Evolutionary conservation across 2,113 vertebrate species (phyloP).

Genomic region (Spizaetus ornatus): DNA sequence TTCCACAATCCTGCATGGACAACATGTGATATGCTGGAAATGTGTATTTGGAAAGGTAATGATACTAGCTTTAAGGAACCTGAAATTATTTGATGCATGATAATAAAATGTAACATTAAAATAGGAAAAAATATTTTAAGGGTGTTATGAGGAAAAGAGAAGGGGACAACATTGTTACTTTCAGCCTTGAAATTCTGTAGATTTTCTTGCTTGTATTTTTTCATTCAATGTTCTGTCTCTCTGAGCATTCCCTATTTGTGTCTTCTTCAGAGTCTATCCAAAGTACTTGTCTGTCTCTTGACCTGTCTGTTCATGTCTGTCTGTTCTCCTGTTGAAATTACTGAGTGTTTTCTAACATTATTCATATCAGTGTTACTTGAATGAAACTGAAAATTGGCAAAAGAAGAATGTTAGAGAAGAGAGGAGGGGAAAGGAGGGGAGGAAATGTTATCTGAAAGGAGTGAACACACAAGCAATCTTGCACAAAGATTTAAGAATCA

Average conservation of each 20-base stretch:
- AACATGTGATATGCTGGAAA: accelerated
- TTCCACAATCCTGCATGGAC: background rate
- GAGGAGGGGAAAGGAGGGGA: background rate
- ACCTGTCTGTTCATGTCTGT: background rate
- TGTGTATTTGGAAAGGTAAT: background rate
- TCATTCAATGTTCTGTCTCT: background rate
- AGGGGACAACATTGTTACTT: background rate
- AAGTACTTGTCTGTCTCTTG: background rate
- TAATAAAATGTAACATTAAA: background rate
- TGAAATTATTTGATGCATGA: background rate
- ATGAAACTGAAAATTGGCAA: background rate
- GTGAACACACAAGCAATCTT: background rate
- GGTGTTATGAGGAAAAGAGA: background rate
- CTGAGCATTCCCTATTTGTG: background rate
- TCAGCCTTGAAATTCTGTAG: background rate
- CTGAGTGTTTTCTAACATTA: background rate
- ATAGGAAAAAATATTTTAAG: background rate
- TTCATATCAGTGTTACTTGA: background rate
- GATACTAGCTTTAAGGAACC: background rate
- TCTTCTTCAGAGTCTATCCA: background rate
- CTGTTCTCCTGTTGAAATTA: background rate
- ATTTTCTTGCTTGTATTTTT: background rate
- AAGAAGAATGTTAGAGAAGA: background rate
- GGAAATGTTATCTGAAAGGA: background rate
- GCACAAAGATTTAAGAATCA: background rate